Conservation (phyloP, 1,140 invertebrate genomes). For the Heliconius eleuchia region DNA sequence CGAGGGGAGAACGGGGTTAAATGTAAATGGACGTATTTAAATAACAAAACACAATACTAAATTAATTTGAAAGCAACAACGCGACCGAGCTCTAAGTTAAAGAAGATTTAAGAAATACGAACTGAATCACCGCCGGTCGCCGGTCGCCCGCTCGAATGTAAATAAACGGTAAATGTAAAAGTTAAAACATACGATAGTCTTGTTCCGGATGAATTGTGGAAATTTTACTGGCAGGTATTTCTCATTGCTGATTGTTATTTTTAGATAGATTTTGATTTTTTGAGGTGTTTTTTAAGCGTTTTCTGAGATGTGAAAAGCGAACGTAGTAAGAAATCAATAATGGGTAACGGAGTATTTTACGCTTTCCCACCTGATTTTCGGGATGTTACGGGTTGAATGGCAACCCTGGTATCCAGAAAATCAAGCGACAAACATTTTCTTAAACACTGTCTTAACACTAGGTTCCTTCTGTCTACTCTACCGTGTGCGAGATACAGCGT, state of each 20-base stretch:
- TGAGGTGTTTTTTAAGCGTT: neutral
- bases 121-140: neutral
- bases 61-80: constrained; percentile 42
- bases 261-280: neutral
- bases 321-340: too few relatives aligned
- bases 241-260: neutral
- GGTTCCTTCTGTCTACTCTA: too few relatives aligned
- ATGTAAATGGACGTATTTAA: constrained; percentile 40
- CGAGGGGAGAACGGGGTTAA: constrained; percentile 15
- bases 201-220: neutral
- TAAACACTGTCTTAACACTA: too few relatives aligned
- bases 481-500: too few relatives aligned
- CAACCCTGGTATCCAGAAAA: too few relatives aligned
- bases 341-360: too few relatives aligned
- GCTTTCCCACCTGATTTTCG: too few relatives aligned
- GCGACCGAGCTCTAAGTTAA: constrained; percentile 37
- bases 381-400: too few relatives aligned
- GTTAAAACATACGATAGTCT: neutral
- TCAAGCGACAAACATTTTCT: too few relatives aligned
- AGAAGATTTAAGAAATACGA: constrained; percentile 34
- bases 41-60: constrained; percentile 41
- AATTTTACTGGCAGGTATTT: neutral
- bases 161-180: constrained; percentile 8
- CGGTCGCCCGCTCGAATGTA: neutral
- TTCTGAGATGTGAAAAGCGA: too few relatives aligned